These are phyloP conservation scores for Copidosoma aretas DNA, from an alignment of 2,888 invertebrate genomes.

Conservation along the genomic window DNA sequence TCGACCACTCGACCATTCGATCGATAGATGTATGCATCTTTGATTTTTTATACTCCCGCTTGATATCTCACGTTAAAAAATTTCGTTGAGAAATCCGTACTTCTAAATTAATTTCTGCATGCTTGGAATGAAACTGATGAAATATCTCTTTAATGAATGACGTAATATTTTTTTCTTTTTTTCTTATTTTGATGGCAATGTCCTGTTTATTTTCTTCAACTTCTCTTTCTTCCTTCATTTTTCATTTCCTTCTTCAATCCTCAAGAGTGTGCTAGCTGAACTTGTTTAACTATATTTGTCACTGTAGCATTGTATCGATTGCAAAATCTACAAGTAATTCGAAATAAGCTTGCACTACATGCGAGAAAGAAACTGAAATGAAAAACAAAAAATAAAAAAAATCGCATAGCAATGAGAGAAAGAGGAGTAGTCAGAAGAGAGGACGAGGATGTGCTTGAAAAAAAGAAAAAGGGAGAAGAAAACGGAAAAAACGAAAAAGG, in stretches of 20 bases:
- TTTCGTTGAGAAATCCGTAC: not conserved
- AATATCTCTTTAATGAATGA: not conserved
- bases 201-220: constrained; percentile 23
- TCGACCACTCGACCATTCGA: constrained; percentile 15
- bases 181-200: constrained; percentile 17
- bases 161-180: not conserved
- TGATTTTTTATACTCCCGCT: constrained; percentile 34
- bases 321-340: too few relatives aligned
- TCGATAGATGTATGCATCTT: constrained; percentile 19
- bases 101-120: not conserved
- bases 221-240: constrained; percentile 33
- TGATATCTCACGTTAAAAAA: not conserved
- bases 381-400: not conserved
- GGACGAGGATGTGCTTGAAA: not conserved
- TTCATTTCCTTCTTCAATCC: constrained; percentile 25
- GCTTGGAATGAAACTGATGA: not conserved
- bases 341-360: too few relatives aligned
- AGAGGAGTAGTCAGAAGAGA: not conserved
- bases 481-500: constrained; percentile 34
- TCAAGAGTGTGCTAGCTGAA: constrained; percentile 11
- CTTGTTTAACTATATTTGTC: not conserved
- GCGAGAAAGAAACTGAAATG: too few relatives aligned
- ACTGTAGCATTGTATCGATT: too few relatives aligned
- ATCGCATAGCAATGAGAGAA: not conserved
- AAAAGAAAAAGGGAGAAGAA: not conserved